Evolutionary conservation across 2,797 vertebrate species (phyloP).

Genomic region (Leptatherina wallacei): DNA sequence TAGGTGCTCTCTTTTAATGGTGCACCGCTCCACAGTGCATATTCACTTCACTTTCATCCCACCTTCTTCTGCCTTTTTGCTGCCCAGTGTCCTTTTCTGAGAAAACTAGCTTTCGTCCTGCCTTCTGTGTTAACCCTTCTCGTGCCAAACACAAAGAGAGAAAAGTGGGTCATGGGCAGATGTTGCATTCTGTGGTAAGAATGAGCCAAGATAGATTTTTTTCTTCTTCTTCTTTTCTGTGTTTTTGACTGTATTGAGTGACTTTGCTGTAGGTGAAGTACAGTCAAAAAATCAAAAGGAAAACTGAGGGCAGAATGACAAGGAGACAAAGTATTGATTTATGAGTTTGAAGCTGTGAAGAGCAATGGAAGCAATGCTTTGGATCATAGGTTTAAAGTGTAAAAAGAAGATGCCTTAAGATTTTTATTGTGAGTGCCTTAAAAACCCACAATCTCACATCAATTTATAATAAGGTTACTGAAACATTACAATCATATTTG

Average conservation of each 20-base stretch:
- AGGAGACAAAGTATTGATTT: slow-evolving; percentile 25
- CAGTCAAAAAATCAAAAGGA: slow-evolving; percentile 11
- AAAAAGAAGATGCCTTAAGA: not conserved
- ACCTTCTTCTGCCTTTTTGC: slow-evolving; percentile 22
- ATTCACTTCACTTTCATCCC: slow-evolving; percentile 40
- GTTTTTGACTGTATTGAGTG: slow-evolving; percentile 24
- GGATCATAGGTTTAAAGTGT: slow-evolving; percentile 7
- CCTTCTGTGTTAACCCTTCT: slow-evolving; percentile 47
- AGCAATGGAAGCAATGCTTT: slow-evolving; percentile 7
- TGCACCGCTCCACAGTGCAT: slow-evolving; percentile 24
- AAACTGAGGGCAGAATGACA: slow-evolving; percentile 9
- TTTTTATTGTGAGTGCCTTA: too few species aligned
- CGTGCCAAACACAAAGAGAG: slow-evolving; percentile 50
- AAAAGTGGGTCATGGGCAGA: slow-evolving; percentile 73
- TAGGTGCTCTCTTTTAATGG: slow-evolving; percentile 51
- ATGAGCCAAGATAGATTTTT: slow-evolving; percentile 21
- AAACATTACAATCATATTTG: not conserved
- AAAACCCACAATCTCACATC: too few species aligned
- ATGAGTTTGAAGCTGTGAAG: slow-evolving; percentile 22
- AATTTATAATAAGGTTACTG: too few species aligned
- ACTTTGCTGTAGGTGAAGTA: slow-evolving; percentile 23
- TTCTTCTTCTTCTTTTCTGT: slow-evolving; percentile 16
- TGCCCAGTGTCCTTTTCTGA: slow-evolving; percentile 36
- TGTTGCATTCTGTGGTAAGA: slow-evolving; percentile 41
- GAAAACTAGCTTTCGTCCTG: slow-evolving; percentile 37